Evolutionary conservation across 2,797 vertebrate species (phyloP), one percentile per base, ranked within the genome.

Genomic region (Manis pentadactyla): DNA sequence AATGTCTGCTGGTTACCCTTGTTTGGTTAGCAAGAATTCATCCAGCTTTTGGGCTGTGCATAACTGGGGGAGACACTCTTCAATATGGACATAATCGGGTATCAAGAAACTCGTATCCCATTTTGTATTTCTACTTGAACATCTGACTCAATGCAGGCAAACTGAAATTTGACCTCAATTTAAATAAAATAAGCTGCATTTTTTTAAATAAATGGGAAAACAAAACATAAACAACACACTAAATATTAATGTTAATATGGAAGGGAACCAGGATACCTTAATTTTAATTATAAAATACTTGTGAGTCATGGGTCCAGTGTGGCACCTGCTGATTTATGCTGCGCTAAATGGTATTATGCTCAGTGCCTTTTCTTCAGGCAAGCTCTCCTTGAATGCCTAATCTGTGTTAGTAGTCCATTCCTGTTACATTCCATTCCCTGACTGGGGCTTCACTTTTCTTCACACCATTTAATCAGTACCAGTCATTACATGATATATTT

Each of bases 361-460:
- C 27, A 18, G 0, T 46, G 37, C 42, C 29, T 27, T 42, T 90
- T 83, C 66, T 87, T 85, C 29, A 78, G 37, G 74, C 17, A 34
- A 29, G 63, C 19, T 83, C 53, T 27, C 69, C 31, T 77, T 85
- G 61, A 49, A 42, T 3, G 1, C 15, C 46, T 2, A 34, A 0
- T 39, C 23, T 82, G n/a, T 85, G 46, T 23, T 15, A 29, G 46
- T 12, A 2, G 37, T 13, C 13, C 57, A 3, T 42, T 15, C 49
- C 73, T 84, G 17, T 90, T n/a, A 27, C 4, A 3, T 31, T 81
- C 46, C 79, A 12, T 57, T 59, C 15, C 37, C 23, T 79, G 42
- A 25, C 25, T 57, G 19, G 31, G 37, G 25, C 34, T 82, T 93
- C 42, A 51, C 74, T 95, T 96, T 73, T 49, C 77, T 95, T 93